Evolutionary conservation across 1,140 invertebrate species (phyloP), one percentile per base, ranked within the genome.

Genomic region (Drosophila auraria): DNA sequence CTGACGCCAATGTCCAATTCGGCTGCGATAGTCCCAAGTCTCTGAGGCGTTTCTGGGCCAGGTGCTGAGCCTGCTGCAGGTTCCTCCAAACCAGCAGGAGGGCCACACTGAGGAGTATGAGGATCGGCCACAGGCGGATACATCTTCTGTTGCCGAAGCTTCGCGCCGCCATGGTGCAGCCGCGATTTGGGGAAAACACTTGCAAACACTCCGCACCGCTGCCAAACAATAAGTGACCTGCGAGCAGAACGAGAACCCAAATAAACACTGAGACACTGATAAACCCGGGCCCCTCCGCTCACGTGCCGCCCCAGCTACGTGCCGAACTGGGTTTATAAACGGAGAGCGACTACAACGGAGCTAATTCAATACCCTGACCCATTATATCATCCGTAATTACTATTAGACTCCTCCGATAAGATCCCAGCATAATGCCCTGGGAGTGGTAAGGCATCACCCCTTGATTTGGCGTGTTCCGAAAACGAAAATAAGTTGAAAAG

Each of bases 11-110:
- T 20, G 11, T 8, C 9, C 30, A n/a, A 7, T 40, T 8, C 5
- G 15, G 17, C 2, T 17, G 33, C 5, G 14, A 56, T 38, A 23
- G 7, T 11, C 8, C 53, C 53, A 1, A 5, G 30, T 54, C 14
- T 3, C 14, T 7, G 0, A 23, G 17, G 14, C 3, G 33, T 0
- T 36, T 15, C 4, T n/a, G 20, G 5, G 2, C 11, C 5, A 53
- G n/a, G 0, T 40, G 17, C 8, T 44, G 50, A 0, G 62, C 73
- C 15, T 69, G 51, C 9, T 78, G 44, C 8, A 82, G n/a, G 58
- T 86, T 89, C 11, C 50, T 17, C 20, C 71, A 45, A 2, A 83
- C 9, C 0, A 89, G 54, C 14, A 87, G 3, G 0, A 53, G n/a
- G 1, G 65, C 64, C 15, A 83, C 14, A 1, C 9, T 15, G 14